Evolutionary conservation across 2,113 vertebrate species (phyloP).

Genomic region (Megaleporinus macrocephalus): DNA sequence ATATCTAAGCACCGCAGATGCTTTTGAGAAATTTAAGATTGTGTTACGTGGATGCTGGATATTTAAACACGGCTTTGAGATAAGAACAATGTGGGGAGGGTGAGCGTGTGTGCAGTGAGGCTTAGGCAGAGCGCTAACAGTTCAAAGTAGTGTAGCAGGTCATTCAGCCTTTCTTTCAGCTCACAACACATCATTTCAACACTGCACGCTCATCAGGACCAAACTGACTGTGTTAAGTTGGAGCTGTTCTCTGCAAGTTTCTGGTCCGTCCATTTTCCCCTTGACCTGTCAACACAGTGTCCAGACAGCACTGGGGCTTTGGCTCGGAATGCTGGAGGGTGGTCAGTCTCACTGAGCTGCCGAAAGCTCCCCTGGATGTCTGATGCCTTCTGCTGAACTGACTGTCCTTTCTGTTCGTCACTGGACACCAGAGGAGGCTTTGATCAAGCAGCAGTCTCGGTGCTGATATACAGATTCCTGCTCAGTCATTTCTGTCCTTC

Average conservation of each 20-base stretch:
- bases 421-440: constrained; percentile 4
- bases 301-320: neutral
- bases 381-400: constrained; percentile 14
- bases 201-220: neutral
- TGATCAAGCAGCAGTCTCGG: constrained; percentile 26
- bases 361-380: constrained; percentile 6
- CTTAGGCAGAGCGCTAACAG: constrained; percentile 40
- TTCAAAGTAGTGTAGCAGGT: constrained; percentile 31
- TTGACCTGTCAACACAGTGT: constrained; percentile 31
- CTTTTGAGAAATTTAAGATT: constrained; percentile 15
- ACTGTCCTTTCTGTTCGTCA: constrained; percentile 20
- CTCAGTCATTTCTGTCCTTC: constrained; percentile 16
- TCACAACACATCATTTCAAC: neutral
- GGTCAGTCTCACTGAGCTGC: neutral
- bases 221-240: neutral
- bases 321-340: neutral
- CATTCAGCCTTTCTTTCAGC: neutral
- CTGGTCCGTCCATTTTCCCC: neutral
- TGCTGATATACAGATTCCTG: constrained; percentile 13
- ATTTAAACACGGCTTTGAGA: constrained; percentile 29
- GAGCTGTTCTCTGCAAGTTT: neutral
- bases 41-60: constrained; percentile 18
- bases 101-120: constrained; percentile 25
- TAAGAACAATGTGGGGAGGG: constrained; percentile 10
- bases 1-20: neutral